Percentiles rank a stretch among this genome's conserved stretches.
These are phyloP conservation scores for Cerceris rybyensis DNA, from an alignment of 2,888 invertebrate genomes.

Conservation along the genomic window DNA sequence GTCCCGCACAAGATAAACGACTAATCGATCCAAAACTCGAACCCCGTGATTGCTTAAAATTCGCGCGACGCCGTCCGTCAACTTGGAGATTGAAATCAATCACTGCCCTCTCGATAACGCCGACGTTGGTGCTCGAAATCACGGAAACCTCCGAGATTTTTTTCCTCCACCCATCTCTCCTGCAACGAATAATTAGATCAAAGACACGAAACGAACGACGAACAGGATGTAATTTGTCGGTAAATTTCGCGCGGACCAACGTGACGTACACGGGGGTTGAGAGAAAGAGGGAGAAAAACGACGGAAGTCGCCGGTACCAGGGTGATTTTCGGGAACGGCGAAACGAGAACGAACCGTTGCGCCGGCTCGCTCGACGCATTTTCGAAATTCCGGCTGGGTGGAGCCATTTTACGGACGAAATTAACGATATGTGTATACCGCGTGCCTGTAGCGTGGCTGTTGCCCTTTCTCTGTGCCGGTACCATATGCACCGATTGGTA, in stretches of 20 bases:
- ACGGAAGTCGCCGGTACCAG: not conserved
- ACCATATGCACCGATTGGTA: not conserved
- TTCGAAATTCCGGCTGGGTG: slow-evolving; percentile 41
- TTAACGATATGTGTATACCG: slow-evolving; percentile 31
- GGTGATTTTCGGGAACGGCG: slow-evolving; percentile 24
- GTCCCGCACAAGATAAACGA: too few relatives aligned
- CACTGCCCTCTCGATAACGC: too few relatives aligned
- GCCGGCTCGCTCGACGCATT: slow-evolving; percentile 24
- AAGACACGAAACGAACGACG: slow-evolving; percentile 16
- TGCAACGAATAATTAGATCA: slow-evolving; percentile 16
- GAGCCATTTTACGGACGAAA: slow-evolving; percentile 39
- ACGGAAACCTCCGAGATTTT: not conserved
- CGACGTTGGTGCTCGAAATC: not conserved
- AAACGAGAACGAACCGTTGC: not conserved
- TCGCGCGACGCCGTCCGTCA: too few relatives aligned
- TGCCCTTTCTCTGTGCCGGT: not conserved
- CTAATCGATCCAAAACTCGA: too few relatives aligned
- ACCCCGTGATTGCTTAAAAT: too few relatives aligned
- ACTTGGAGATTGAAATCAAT: too few relatives aligned
- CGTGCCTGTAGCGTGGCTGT: slow-evolving; percentile 1
- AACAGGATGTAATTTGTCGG: slow-evolving; percentile 1
- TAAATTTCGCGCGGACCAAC: not conserved
- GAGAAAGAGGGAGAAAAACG: not conserved
- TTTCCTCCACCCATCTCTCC: not conserved
- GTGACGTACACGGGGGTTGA: not conserved